phyloP scores from a whole-genome alignment of 1,140 invertebrate species.

The Drosophila murphyi region DNA sequence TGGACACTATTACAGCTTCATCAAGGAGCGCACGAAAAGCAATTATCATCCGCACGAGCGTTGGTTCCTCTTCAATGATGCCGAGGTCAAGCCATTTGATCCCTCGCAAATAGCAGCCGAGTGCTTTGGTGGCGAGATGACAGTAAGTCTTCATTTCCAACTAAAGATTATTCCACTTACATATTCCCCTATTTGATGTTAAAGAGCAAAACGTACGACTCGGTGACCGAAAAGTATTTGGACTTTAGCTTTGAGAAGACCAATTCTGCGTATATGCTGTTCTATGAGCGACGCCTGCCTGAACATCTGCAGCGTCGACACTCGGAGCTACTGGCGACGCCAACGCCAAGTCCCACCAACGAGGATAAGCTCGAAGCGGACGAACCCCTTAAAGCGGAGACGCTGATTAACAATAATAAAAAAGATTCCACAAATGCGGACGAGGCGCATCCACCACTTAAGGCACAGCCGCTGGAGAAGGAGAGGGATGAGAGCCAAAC shows the following conservation, averaged over 20 bases:
- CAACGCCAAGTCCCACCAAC: constrained; percentile 67
- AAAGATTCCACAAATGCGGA: constrained; percentile 12
- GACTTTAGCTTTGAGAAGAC: constrained; percentile 99
- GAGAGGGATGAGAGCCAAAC: background rate
- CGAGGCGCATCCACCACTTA: constrained; percentile 21
- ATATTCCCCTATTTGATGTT: background rate
- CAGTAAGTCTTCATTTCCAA: constrained; percentile 85
- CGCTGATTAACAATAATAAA: constrained; percentile 16
- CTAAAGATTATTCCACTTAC: background rate
- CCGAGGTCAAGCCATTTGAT: constrained; percentile 98
- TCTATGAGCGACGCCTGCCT: constrained; percentile 91
- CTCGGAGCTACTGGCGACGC: constrained; percentile 69
- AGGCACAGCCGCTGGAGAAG: constrained; percentile 10
- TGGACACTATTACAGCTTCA: constrained; percentile 98
- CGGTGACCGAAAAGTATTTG: constrained; percentile 98
- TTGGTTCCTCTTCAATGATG: constrained; percentile 98
- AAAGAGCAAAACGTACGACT: constrained; percentile 98
- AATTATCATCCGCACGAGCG: constrained; percentile 87
- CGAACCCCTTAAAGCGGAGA: constrained; percentile 33
- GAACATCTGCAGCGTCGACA: constrained; percentile 77
- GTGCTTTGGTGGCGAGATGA: constrained; percentile 99
- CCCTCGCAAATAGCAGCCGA: constrained; percentile 96
- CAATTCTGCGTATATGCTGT: constrained; percentile 98
- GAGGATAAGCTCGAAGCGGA: constrained; percentile 59
- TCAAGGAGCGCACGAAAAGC: constrained; percentile 91